Conservation (phyloP, 2,113 vertebrate species). For the Nesogale talazaci region DNA sequence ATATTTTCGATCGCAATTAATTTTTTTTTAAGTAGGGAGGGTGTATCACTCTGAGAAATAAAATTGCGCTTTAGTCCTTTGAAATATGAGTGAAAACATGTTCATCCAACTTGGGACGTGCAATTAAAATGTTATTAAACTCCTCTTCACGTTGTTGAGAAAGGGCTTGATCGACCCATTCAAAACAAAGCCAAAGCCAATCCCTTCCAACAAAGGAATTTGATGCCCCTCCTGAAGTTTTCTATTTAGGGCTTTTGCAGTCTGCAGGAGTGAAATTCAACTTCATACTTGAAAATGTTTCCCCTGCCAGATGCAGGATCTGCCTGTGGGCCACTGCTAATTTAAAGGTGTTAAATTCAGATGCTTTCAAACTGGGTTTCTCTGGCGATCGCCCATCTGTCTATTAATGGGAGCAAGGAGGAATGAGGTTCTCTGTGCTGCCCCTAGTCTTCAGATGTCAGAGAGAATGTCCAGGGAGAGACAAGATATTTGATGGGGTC, state of each 20-base stretch:
- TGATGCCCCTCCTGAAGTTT: not conserved
- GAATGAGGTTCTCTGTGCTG: not conserved
- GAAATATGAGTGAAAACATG: conserved; percentile 37
- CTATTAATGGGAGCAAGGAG: not conserved
- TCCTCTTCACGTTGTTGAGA: not conserved
- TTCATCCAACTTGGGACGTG: conserved; percentile 32
- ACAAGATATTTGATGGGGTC: not conserved
- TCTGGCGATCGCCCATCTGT: not conserved
- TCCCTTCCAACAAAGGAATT: conserved; percentile 31
- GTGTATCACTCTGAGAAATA: conserved; percentile 32
- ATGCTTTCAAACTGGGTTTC: conserved; percentile 9
- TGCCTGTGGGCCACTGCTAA: too few relatives aligned
- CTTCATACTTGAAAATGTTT: too few relatives aligned
- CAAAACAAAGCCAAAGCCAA: conserved; percentile 16
- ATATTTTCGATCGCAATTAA: not conserved
- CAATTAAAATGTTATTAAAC: conserved; percentile 53
- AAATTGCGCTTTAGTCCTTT: not conserved
- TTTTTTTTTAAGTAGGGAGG: not conserved
- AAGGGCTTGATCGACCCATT: conserved; percentile 2
- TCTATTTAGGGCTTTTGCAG: not conserved
- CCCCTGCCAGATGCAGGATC: too few relatives aligned
- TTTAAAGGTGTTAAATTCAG: conserved; percentile 8
- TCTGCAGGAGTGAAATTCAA: not conserved
- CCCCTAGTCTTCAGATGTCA: not conserved
- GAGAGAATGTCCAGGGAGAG: not conserved